These are phyloP conservation scores for Rotaria magnacalcarata DNA, from an alignment of 2,888 invertebrate species.

Conservation along the genomic window DNA sequence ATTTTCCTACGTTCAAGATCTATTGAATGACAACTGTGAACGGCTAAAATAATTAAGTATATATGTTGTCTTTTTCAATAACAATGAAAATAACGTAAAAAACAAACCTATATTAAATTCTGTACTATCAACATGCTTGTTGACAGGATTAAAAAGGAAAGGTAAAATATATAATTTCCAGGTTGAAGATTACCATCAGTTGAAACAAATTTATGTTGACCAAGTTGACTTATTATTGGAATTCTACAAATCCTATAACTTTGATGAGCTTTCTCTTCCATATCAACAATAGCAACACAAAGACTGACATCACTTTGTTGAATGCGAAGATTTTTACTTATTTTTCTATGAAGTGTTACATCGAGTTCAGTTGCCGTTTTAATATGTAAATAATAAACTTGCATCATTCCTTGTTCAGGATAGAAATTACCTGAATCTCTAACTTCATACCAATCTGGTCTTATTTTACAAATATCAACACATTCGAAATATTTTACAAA, in stretches of 20 bases:
- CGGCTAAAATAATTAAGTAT: background rate
- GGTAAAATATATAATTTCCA: slow-evolving; percentile 3
- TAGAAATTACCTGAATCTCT: slow-evolving; percentile 40
- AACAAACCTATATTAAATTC: slow-evolving; percentile 22
- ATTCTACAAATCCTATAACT: slow-evolving; percentile 13
- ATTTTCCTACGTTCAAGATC: slow-evolving; percentile 10
- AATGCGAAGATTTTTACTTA: slow-evolving; percentile 35
- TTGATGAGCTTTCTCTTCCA: background rate
- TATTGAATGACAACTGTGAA: slow-evolving; percentile 25
- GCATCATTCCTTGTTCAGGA: slow-evolving; percentile 27
- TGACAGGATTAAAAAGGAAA: background rate
- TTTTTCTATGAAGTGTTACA: slow-evolving; percentile 1
- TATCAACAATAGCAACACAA: slow-evolving; percentile 15
- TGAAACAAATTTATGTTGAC: slow-evolving; percentile 35
- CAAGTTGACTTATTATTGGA: background rate
- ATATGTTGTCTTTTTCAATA: background rate
- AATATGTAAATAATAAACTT: slow-evolving; percentile 23
- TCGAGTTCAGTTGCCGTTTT: background rate
- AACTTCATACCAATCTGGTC: slow-evolving; percentile 43
- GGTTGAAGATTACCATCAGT: slow-evolving; percentile 14
- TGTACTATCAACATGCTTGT: background rate
- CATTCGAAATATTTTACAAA: slow-evolving; percentile 45
- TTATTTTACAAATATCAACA: slow-evolving; percentile 45
- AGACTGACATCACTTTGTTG: slow-evolving; percentile 29
- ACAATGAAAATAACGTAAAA: background rate